These are phyloP conservation scores for Balanococcus diminutus DNA, from an alignment of 2,888 invertebrate genomes.

Conservation along the genomic window DNA sequence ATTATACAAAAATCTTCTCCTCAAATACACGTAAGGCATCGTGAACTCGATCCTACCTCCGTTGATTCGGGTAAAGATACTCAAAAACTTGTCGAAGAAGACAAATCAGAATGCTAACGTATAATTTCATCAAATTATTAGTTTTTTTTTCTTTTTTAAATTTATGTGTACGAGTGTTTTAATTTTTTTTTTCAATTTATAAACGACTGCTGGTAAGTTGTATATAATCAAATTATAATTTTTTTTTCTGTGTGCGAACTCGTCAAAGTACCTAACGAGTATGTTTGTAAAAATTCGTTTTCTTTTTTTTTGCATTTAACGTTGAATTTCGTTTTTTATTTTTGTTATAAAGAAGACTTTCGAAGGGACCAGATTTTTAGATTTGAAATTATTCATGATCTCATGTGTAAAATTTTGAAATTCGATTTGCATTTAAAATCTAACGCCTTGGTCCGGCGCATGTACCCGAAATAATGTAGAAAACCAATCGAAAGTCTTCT, in stretches of 20 bases:
- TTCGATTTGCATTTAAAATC: not conserved
- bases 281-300: not conserved
- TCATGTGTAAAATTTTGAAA: not conserved
- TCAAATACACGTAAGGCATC: slow-evolving; percentile 74
- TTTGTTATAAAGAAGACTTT: slow-evolving; percentile 28
- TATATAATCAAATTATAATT: slow-evolving; percentile 39
- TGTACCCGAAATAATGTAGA: not conserved
- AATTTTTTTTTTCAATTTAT: not conserved
- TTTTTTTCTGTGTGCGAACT: too few species aligned
- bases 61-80: slow-evolving; percentile 91
- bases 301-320: not conserved
- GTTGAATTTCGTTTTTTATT: slow-evolving; percentile 1
- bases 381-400: slow-evolving; percentile 9
- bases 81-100: slow-evolving; percentile 86
- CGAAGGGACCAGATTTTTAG: not conserved
- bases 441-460: not conserved
- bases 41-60: slow-evolving; percentile 79
- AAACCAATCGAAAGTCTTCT: slow-evolving; percentile 4
- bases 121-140: not conserved
- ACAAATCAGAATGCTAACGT: slow-evolving; percentile 67
- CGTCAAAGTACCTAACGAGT: not conserved
- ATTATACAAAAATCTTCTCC: slow-evolving; percentile 79
- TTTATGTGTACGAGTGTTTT: not conserved
- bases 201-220: slow-evolving; percentile 27
- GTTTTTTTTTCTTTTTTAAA: not conserved